Percentiles rank a stretch among this genome's conserved stretches.
Conservation (phyloP, 1,140 invertebrate genomes). For the Leguminivora glycinivorella region DNA sequence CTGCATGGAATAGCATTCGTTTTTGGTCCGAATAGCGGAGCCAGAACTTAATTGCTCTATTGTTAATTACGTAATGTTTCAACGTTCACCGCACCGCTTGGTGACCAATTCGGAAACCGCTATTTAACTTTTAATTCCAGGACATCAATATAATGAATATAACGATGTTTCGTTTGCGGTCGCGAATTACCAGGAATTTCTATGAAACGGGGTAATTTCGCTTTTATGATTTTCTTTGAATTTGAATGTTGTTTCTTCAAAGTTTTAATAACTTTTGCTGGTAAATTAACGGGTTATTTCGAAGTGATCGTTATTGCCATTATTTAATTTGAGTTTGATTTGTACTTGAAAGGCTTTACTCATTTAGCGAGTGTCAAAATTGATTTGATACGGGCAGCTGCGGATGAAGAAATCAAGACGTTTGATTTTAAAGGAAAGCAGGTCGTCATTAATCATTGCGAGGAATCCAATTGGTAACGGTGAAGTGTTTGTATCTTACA, state of each 20-base stretch:
- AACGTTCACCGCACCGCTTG: slow-evolving; percentile 62
- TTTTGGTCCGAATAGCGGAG: slow-evolving; percentile 58
- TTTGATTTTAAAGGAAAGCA: slow-evolving; percentile 65
- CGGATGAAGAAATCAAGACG: slow-evolving; percentile 64
- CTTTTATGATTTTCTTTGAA: slow-evolving; percentile 12
- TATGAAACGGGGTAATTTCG: neutral
- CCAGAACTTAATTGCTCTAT: slow-evolving; percentile 75
- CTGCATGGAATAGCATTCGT: slow-evolving; percentile 69
- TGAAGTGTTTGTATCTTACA: slow-evolving; percentile 26
- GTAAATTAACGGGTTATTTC: neutral
- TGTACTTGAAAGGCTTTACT: neutral
- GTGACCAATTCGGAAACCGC: slow-evolving; percentile 60
- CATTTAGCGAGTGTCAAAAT: slow-evolving; percentile 41
- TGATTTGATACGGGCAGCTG: slow-evolving; percentile 54
- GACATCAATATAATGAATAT: slow-evolving; percentile 31
- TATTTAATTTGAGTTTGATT: slow-evolving; percentile 8
- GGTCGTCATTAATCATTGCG: slow-evolving; percentile 60
- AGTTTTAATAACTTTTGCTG: neutral
- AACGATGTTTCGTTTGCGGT: slow-evolving; percentile 25
- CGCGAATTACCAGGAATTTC: slow-evolving; percentile 1
- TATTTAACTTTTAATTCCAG: slow-evolving; percentile 60
- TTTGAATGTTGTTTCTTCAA: slow-evolving; percentile 16
- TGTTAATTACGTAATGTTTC: slow-evolving; percentile 77
- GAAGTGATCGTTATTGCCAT: slow-evolving; percentile 1
- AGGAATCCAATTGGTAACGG: slow-evolving; percentile 55